A percentile compares a stretch with the other conserved stretches of the same genome.
Evolutionary conservation across 1,140 invertebrate genomes (phyloP).

Genomic region (Leptopilina clavipes): DNA sequence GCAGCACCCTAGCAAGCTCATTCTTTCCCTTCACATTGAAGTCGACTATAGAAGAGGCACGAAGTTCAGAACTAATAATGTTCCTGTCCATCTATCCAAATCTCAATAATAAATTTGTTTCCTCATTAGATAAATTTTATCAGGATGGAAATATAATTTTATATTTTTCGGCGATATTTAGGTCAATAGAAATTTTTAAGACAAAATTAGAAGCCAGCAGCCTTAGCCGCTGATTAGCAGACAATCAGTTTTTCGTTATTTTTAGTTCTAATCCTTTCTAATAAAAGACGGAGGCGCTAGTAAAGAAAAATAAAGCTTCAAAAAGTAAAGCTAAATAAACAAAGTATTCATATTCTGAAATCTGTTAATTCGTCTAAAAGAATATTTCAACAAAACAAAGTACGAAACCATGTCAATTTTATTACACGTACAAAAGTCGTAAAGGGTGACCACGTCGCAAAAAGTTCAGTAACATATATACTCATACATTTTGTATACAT

Average conservation of each 20-base stretch:
- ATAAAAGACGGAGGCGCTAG: no score
- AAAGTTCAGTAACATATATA: not conserved
- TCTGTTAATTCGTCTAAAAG: not conserved
- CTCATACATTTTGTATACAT: not conserved
- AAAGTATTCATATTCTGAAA: no score
- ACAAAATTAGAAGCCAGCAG: no score
- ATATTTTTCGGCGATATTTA: no score
- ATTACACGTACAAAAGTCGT: not conserved
- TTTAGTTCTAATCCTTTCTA: no score
- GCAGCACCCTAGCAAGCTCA: not conserved
- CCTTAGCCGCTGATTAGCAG: no score
- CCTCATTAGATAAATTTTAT: not conserved
- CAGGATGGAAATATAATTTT: not conserved
- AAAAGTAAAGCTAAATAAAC: no score
- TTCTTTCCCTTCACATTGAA: slow-evolving; percentile 27
- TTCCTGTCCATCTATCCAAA: not conserved
- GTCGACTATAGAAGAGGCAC: slow-evolving; percentile 29
- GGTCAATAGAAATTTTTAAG: no score
- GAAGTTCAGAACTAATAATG: slow-evolving; percentile 13
- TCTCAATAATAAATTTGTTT: slow-evolving; percentile 1
- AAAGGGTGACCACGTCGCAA: not conserved
- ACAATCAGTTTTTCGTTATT: no score
- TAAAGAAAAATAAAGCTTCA: no score
- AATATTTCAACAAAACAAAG: slow-evolving; percentile 26
- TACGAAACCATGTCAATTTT: slow-evolving; percentile 54